A percentile compares a stretch with the other conserved stretches of the same genome.
Conservation (phyloP, 2,888 invertebrate species). For the Ormyrus nitidulus region DNA sequence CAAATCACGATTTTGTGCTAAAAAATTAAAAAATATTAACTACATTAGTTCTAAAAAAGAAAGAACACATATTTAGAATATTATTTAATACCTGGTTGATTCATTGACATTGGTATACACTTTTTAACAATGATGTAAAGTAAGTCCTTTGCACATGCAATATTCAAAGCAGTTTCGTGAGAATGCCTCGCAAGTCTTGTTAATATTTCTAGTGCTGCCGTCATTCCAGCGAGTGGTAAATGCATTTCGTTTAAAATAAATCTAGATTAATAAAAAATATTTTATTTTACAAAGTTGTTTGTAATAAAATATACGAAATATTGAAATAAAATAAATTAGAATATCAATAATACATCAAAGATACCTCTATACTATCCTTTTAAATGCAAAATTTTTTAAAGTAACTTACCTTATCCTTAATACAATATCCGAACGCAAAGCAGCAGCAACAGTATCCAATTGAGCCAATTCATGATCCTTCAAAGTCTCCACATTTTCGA, state of each 20-base stretch:
- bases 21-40: slow-evolving; percentile 24
- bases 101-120: slow-evolving; percentile 77
- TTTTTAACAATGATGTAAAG: slow-evolving; percentile 79
- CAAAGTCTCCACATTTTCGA: slow-evolving; percentile 80
- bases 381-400: background rate
- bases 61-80: background rate
- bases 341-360: too few species aligned
- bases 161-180: slow-evolving; percentile 79
- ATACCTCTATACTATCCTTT: background rate
- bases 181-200: slow-evolving; percentile 88
- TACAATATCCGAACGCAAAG: slow-evolving; percentile 85
- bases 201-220: slow-evolving; percentile 86
- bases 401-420: slow-evolving; percentile 80
- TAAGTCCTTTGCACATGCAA: slow-evolving; percentile 81
- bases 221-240: slow-evolving; percentile 84
- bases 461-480: slow-evolving; percentile 93
- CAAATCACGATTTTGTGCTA: slow-evolving; percentile 70
- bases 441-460: slow-evolving; percentile 86
- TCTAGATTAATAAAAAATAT: slow-evolving; percentile 73
- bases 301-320: background rate
- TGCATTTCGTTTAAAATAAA: slow-evolving; percentile 85
- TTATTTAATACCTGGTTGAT: slow-evolving; percentile 38
- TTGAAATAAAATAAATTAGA: too few species aligned
- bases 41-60: background rate
- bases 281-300: background rate